These are phyloP conservation scores for Clanis bilineata DNA, from an alignment of 2,888 invertebrate species.

Conservation along the genomic window DNA sequence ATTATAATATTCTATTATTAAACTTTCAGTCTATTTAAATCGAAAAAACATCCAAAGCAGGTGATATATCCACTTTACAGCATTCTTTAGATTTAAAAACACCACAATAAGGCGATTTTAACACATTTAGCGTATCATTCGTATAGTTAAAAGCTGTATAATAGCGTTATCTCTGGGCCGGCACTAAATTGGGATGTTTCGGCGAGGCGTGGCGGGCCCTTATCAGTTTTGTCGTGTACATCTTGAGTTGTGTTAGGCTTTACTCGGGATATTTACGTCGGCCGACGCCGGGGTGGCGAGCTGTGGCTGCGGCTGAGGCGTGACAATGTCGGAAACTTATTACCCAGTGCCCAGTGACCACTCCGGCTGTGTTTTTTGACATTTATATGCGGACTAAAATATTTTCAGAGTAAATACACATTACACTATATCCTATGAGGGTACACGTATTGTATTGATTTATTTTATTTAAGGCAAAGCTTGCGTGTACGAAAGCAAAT, in stretches of 20 bases:
- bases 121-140: slow-evolving; percentile 78
- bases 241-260: slow-evolving; percentile 82
- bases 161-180: slow-evolving; percentile 78
- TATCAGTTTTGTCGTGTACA: slow-evolving; percentile 81
- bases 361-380: slow-evolving; percentile 32
- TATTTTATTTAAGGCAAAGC: neutral
- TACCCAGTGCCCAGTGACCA: slow-evolving; percentile 34
- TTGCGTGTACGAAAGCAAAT: neutral
- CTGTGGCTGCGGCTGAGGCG: slow-evolving; percentile 51
- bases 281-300: slow-evolving; percentile 57
- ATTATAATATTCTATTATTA: neutral
- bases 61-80: slow-evolving; percentile 44
- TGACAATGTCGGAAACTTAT: slow-evolving; percentile 71
- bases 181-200: slow-evolving; percentile 82
- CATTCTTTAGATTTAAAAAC: slow-evolving; percentile 52
- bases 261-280: slow-evolving; percentile 75
- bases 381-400: neutral
- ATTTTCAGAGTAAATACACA: neutral
- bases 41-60: slow-evolving; percentile 35
- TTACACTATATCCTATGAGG: neutral
- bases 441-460: neutral
- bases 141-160: slow-evolving; percentile 82
- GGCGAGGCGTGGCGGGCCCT: slow-evolving; percentile 64
- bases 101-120: slow-evolving; percentile 69
- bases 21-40: slow-evolving; percentile 16